Evolutionary conservation across 2,797 vertebrate species (phyloP).

Genomic region (Silurus lanzhouensis): DNA sequence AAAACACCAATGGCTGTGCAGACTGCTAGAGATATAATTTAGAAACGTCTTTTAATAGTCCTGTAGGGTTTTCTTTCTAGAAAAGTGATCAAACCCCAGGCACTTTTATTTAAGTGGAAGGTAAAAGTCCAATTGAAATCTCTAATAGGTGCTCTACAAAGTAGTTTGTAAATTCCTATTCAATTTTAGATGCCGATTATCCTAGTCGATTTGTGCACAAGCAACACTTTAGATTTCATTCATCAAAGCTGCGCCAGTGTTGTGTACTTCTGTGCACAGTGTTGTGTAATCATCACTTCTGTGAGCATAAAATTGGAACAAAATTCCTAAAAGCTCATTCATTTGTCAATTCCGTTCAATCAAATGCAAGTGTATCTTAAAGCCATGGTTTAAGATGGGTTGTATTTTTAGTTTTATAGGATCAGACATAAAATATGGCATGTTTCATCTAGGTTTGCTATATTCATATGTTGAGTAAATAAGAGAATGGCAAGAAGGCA

Average conservation of each 20-base stretch:
- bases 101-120: neutral
- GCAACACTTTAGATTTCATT: neutral
- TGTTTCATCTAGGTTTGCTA: neutral
- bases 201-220: neutral
- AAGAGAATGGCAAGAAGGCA: neutral
- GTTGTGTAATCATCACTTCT: neutral
- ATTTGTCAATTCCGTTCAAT: neutral
- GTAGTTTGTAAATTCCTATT: neutral
- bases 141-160: neutral
- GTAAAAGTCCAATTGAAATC: neutral
- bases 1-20: neutral
- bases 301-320: neutral
- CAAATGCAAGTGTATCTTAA: neutral
- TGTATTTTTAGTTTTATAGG: neutral
- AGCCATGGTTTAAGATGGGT: neutral
- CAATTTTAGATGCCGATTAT: neutral
- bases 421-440: neutral
- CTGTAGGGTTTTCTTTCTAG: slow-evolving; percentile 33
- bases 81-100: slow-evolving; percentile 43
- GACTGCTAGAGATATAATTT: slow-evolving; percentile 38
- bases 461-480: neutral
- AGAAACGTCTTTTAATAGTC: slow-evolving; percentile 42
- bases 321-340: neutral
- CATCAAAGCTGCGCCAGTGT: neutral
- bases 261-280: neutral